Evolutionary conservation across 1,140 invertebrate species (phyloP).

Genomic region (Wiebesia pumilae): DNA sequence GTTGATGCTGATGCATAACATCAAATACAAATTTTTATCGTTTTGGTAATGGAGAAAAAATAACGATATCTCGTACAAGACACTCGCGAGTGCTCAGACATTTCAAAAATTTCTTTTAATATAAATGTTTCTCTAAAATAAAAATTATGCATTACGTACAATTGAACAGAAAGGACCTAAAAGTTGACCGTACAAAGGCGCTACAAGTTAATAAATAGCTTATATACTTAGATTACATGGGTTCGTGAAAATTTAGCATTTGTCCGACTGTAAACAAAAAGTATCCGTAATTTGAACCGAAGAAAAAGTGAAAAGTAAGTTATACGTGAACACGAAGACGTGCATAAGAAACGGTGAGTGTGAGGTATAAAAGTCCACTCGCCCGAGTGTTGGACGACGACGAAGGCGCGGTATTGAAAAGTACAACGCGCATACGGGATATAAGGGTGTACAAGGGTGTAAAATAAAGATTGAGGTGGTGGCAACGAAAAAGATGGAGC

Average conservation of each 20-base stretch:
- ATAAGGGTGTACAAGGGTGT: too few relatives aligned
- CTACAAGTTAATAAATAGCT: background rate
- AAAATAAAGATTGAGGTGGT: background rate
- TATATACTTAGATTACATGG: background rate
- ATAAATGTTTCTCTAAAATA: background rate
- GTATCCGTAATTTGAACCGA: background rate
- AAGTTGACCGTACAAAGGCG: background rate
- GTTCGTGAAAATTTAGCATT: background rate
- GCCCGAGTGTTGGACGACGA: slow-evolving; percentile 29
- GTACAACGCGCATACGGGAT: background rate
- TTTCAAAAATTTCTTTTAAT: background rate
- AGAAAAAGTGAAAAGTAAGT: background rate
- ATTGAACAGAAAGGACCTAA: background rate
- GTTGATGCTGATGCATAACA: too few relatives aligned
- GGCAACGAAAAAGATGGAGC: background rate
- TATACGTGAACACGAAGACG: background rate
- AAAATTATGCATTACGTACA: background rate
- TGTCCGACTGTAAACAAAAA: background rate
- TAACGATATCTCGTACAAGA: background rate
- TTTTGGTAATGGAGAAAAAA: background rate
- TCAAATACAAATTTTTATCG: background rate
- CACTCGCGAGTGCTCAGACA: background rate
- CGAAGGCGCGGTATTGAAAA: slow-evolving; percentile 21
- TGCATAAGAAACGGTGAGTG: background rate
- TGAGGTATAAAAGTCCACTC: background rate